A percentile compares a stretch with the other conserved stretches of the same genome.
These are phyloP conservation scores for Tryphoninae sp. DNA, from an alignment of 2,888 invertebrate species.

Conservation along the genomic window DNA sequence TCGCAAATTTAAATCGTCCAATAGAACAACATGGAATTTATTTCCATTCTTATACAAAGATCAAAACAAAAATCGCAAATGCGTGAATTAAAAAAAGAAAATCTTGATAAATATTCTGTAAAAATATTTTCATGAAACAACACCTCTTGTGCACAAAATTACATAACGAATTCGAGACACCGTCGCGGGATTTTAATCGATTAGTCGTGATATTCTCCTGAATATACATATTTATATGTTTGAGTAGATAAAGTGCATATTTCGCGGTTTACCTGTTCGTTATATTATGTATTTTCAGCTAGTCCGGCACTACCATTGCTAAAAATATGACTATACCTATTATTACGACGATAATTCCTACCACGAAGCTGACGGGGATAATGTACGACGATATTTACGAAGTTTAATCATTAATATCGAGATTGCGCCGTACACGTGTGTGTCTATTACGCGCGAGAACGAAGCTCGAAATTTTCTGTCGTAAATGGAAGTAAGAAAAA, in stretches of 20 bases:
- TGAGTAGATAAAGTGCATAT: constrained; percentile 67
- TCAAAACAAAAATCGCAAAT: too few relatives aligned
- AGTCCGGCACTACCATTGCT: constrained; percentile 69
- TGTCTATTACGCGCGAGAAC: constrained; percentile 22
- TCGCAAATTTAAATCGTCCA: too few relatives aligned
- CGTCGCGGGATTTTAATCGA: too few relatives aligned
- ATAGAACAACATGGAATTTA: too few relatives aligned
- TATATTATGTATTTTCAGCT: constrained; percentile 69
- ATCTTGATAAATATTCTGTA: too few relatives aligned
- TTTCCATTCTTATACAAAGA: too few relatives aligned
- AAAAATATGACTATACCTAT: constrained; percentile 51
- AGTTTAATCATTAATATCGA: constrained; percentile 25
- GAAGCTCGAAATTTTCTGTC: constrained; percentile 14
- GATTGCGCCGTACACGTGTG: constrained; percentile 48
- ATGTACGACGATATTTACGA: constrained; percentile 24
- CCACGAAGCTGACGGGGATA: constrained; percentile 26
- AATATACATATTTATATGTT: constrained; percentile 52
- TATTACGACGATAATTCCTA: constrained; percentile 48
- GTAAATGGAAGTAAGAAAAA: constrained; percentile 23
- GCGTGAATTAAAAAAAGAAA: constrained; percentile 3
- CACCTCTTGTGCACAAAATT: too few relatives aligned
- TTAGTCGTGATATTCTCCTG: too few relatives aligned
- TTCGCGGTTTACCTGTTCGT: constrained; percentile 72
- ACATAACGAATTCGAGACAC: too few relatives aligned
- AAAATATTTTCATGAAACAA: too few relatives aligned